Percentiles rank a stretch among this genome's conserved stretches.
Evolutionary conservation across 2,888 invertebrate species (phyloP).

Genomic region (Exocentrus adspersus): DNA sequence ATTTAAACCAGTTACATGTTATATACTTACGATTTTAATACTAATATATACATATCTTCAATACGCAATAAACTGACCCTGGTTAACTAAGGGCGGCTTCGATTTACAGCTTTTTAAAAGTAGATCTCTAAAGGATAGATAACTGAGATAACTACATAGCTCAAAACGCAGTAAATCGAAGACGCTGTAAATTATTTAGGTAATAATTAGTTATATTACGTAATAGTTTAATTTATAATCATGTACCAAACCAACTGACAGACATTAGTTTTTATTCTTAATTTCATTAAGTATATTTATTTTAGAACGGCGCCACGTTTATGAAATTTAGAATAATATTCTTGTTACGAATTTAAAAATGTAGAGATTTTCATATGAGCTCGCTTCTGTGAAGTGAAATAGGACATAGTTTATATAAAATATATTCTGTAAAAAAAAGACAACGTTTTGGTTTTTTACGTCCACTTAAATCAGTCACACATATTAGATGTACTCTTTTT

Average conservation of each 20-base stretch:
- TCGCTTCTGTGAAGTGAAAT: constrained; percentile 57
- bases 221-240: too few relatives aligned
- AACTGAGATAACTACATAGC: too few relatives aligned
- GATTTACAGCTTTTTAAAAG: too few relatives aligned
- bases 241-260: too few relatives aligned
- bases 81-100: too few relatives aligned
- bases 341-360: constrained; percentile 60
- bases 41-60: constrained; percentile 56
- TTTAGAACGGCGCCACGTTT: too few relatives aligned
- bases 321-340: constrained; percentile 57
- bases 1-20: not conserved
- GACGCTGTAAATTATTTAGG: too few relatives aligned
- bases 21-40: constrained; percentile 40
- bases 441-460: not conserved
- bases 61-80: too few relatives aligned
- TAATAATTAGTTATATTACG: not conserved
- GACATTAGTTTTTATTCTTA: too few relatives aligned
- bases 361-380: constrained; percentile 45
- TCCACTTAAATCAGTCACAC: not conserved
- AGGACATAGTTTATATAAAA: constrained; percentile 26
- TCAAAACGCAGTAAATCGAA: constrained; percentile 55
- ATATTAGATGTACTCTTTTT: not conserved
- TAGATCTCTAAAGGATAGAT: too few relatives aligned
- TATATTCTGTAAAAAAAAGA: not conserved
- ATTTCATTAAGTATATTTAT: too few relatives aligned